Evolutionary conservation across 2,888 invertebrate species (phyloP).

Genomic region (Chymomyza procnemis): DNA sequence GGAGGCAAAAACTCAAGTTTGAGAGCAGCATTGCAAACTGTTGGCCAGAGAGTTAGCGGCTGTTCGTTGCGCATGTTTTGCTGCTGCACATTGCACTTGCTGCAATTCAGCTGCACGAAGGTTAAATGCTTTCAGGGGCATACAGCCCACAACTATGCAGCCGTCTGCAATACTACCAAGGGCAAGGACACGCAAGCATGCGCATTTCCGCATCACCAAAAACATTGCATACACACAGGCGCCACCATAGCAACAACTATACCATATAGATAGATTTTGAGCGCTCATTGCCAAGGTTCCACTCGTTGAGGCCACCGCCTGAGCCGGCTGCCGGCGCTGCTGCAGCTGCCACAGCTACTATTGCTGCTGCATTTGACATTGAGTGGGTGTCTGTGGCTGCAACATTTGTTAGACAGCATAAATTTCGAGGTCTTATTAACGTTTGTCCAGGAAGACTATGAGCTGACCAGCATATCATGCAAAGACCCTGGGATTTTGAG

Average conservation of each 20-base stretch:
- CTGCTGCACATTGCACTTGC: slow-evolving; percentile 45
- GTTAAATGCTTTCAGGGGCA: slow-evolving; percentile 58
- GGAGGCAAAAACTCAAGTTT: not conserved
- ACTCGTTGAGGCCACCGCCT: slow-evolving; percentile 21
- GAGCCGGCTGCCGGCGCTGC: slow-evolving; percentile 21
- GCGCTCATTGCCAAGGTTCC: slow-evolving; percentile 47
- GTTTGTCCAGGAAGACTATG: slow-evolving; percentile 18
- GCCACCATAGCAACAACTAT: slow-evolving; percentile 30
- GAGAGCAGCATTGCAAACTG: not conserved
- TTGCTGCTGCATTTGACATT: slow-evolving; percentile 57
- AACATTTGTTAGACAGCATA: slow-evolving; percentile 30
- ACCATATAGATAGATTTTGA: not conserved
- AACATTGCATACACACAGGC: slow-evolving; percentile 33
- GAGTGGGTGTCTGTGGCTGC: slow-evolving; percentile 28
- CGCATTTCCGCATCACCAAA: slow-evolving; percentile 65
- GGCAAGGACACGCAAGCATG: slow-evolving; percentile 78
- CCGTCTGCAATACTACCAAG: slow-evolving; percentile 64
- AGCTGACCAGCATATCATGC: slow-evolving; percentile 21
- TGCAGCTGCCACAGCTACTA: slow-evolving; percentile 28
- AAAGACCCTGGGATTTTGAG: slow-evolving; percentile 10
- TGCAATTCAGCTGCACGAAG: slow-evolving; percentile 59
- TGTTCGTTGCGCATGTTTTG: slow-evolving; percentile 56
- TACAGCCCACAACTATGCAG: slow-evolving; percentile 32
- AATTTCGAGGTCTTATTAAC: slow-evolving; percentile 48
- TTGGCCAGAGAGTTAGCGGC: slow-evolving; percentile 14